Evolutionary conservation across 1,140 invertebrate genomes (phyloP), one percentile per base, ranked within the genome.

Genomic region (Papilio machaon): DNA sequence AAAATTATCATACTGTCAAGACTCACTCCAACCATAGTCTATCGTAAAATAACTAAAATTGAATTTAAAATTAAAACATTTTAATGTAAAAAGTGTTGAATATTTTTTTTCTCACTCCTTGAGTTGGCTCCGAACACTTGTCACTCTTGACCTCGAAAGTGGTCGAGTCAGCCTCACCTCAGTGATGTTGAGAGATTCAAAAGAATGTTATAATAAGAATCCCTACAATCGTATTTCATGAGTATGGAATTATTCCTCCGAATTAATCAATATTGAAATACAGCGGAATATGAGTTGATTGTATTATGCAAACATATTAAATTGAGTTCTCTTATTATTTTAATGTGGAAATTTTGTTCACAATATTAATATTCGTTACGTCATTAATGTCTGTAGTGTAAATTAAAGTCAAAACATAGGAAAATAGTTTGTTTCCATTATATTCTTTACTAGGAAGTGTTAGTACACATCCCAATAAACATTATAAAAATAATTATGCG

Each of bases 111-210:
- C 30, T 13, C 19, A 64, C 23, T 35, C 35, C 7, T 70, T 6
- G 64, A 15, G 30, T 64, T 13, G 19, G 64, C 30, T 70, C 30
- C 23, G 17, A 70, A 30, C 64, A 67, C 64, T 70, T 70, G 64
- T 70, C 23, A 38, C 64, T 35, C 30, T 70, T 70, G 30, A 70
- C 64, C 23, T 70, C 30, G 11, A 70, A 35, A 70, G 30, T 9
- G 64, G 64, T 70, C 64, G 64, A 70, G 64, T 70, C 64, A 35
- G 64, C 64, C 11, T 70, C 23, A 35, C 30, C 64, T 70, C 35
- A 38, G 64, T 13, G 23, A 35, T 1, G 11, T 70, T 13, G 30
- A 70, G 64, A 35, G 64, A 2, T 70, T 70, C 64, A 15, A 70
- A 30, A 70, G 64, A 70, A 70, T 70, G 38, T 43, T 43, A 15